These are phyloP conservation scores for Chroicocephalus ridibundus DNA, from an alignment of 2,113 vertebrate genomes.

Conservation along the genomic window DNA sequence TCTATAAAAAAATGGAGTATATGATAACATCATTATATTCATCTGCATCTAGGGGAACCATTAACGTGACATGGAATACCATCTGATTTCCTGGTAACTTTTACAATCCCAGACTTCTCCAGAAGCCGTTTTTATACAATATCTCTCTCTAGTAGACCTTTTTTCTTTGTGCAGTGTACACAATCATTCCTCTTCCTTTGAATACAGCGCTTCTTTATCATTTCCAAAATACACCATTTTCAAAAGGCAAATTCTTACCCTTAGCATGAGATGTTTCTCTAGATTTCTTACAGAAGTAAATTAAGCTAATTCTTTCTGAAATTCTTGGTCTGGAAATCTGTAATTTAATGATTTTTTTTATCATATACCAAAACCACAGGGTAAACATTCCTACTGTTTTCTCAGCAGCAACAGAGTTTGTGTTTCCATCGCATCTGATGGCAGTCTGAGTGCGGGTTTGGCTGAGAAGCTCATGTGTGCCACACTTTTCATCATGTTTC, in stretches of 20 bases:
- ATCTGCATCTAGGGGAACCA: neutral
- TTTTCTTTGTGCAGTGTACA: neutral
- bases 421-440: fast-evolving
- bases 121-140: neutral
- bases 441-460: neutral
- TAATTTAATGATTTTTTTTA: neutral
- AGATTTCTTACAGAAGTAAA: neutral
- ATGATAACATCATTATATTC: neutral
- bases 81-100: neutral
- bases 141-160: neutral
- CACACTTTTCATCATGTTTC: neutral
- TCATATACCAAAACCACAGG: neutral
- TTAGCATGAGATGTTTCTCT: neutral
- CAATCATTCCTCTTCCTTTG: neutral
- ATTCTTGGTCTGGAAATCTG: neutral
- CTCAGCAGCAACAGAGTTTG: neutral
- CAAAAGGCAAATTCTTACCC: neutral
- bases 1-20: neutral
- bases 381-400: neutral
- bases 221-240: neutral
- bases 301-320: neutral
- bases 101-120: neutral
- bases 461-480: neutral
- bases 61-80: neutral
- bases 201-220: neutral